Evolutionary conservation across 2,888 invertebrate genomes (phyloP), one percentile per base, ranked within the genome.

Genomic region (Dioctria rufipes): DNA sequence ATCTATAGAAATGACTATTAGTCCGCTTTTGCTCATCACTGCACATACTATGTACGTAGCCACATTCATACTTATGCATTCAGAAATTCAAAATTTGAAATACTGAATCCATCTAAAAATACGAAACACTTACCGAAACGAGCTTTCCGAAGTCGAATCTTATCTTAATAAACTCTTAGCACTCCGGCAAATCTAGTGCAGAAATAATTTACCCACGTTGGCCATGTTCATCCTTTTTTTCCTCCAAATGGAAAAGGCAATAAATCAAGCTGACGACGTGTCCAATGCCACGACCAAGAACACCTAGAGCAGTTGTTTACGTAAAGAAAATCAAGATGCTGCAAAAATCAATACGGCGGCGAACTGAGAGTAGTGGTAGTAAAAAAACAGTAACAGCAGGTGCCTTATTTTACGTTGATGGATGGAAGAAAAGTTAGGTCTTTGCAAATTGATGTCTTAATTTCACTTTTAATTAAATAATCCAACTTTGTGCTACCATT

Each of bases 261-360:
- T 73, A 73, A 73, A 73, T 73, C 73, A 73, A 40, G 11, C 25
- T 58, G 9, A 25, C 25, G 25, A 25, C 73, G 40, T 73, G 54
- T 54, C 43, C 73, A 54, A 51, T 58, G 58, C 60, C 60, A 60
- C 73, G 42, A 73, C 60, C 60, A 60, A 58, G 42, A 73, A 60
- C 60, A 60, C 43, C 13, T 9, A 37, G 8, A 61, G 11, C 61
- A 61, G 61, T 25, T 61, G 61, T 61, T 13, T 11, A 61, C 61
- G 37, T 61, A n/a, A 54, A 54, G n/a, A 8, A 54, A 54, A 54
- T 54, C 11, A 4, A 11, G 54, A n/a, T 54, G 11, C n/a, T 54
- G 54, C n/a, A n/a, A 54, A 54, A 54, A 54, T 54, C 54, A 54
- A 54, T 54, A 54, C 11, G 11, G 11, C n/a, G 1, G 6, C 54